Conservation (phyloP, 2,113 vertebrate species). For the Heptranchias perlo region DNA sequence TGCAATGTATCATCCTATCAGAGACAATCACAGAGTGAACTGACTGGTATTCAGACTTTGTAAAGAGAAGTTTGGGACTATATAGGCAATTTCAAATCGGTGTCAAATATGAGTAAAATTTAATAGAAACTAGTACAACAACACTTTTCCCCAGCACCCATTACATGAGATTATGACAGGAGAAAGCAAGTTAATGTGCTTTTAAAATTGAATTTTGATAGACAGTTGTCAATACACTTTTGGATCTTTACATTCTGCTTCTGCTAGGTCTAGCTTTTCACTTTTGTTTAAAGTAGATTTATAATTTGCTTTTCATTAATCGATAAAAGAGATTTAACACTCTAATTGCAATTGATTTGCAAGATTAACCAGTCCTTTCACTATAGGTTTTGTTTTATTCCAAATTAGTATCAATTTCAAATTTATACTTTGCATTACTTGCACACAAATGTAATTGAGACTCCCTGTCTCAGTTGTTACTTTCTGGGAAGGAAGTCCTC, state of each 20-base stretch:
- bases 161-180: background rate
- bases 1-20: background rate
- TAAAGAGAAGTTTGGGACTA: background rate
- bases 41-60: background rate
- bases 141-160: background rate
- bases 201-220: constrained; percentile 20
- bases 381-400: background rate
- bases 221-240: background rate
- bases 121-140: background rate
- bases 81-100: background rate
- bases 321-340: background rate
- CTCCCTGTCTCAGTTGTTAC: background rate
- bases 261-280: background rate
- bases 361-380: background rate
- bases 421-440: background rate
- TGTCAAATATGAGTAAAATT: constrained; percentile 1
- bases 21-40: background rate
- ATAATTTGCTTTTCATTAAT: background rate
- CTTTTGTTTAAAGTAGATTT: background rate
- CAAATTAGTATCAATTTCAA: background rate
- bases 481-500: background rate
- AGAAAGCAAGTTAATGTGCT: constrained; percentile 15
- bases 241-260: background rate
- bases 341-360: background rate
- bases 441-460: background rate